phyloP scores from a whole-genome alignment of 2,113 vertebrate genomes.

The Myrmecobius fasciatus region DNA sequence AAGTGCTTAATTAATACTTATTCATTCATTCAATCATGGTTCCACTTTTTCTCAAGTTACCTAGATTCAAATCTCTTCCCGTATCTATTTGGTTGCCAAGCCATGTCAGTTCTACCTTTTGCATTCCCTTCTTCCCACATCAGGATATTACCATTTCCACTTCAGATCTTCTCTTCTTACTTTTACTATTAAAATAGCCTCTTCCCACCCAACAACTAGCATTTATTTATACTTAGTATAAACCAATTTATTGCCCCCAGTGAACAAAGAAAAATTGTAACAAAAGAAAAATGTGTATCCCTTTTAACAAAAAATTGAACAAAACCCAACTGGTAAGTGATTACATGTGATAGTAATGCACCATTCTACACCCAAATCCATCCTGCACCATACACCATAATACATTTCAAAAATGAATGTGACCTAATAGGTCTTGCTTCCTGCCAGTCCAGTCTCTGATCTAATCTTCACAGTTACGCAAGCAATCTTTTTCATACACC shows the following conservation, averaged over 20 bases:
- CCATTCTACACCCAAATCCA: not conserved
- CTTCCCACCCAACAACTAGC: not conserved
- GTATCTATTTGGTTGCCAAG: not conserved
- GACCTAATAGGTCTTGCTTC: not conserved
- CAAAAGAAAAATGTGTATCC: not conserved
- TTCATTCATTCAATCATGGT: no score
- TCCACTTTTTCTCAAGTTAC: not conserved
- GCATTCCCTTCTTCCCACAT: not conserved
- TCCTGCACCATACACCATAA: not conserved
- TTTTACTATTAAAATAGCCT: not conserved
- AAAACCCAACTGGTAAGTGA: not conserved
- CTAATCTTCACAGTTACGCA: not conserved
- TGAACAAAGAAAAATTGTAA: not conserved
- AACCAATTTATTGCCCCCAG: not conserved
- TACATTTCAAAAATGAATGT: not conserved
- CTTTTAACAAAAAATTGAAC: not conserved
- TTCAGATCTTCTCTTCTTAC: not conserved
- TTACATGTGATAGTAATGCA: not conserved
- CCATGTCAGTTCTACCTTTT: not conserved
- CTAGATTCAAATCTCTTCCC: not conserved
- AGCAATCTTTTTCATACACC: not conserved
- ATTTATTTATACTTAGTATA: not conserved
- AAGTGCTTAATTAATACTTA: no score
- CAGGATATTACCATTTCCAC: not conserved
- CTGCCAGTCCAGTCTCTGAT: not conserved